Evolutionary conservation across 2,888 invertebrate genomes (phyloP), one percentile per base, ranked within the genome.

Genomic region (Torymus tubicola): DNA sequence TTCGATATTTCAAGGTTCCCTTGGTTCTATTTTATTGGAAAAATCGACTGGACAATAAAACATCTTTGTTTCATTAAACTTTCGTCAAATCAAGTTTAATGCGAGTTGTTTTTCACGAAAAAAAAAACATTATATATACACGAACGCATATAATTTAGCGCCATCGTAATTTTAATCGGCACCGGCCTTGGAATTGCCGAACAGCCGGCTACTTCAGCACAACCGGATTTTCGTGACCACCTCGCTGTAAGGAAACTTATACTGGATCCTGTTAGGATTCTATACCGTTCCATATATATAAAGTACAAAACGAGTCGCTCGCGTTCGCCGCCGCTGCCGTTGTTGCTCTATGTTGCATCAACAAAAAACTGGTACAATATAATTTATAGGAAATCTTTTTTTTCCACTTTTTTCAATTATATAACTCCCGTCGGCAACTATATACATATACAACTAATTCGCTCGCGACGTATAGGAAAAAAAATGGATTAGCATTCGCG

Each of bases 201-300:
- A 63, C n/a, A 63, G 63, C 42, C 16, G 53, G 31, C 11, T 58
- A 71, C 50, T 71, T 71, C 58, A 42, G 42, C 50, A 52, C 24
- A 78, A 78, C 78, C 78, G 78, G 72, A 78, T 68, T 73, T 68
- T 78, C 71, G 67, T 65, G 71, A 52, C 58, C 16, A 13, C n/a
- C 52, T n/a, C 8, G 58, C 60, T 50, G 8, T 21, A 24, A 53
- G 13, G 60, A 75, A 68, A 73, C 53, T 21, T 21, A 21, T 68
- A 24, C 75, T 68, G 13, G 74, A 75, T 75, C 65, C 65, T 58
- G 50, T 71, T 71, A 72, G 55, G 64, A 64, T 55, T 63, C 55
- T 31, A 3, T 18, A 24, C 52, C 55, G 8, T 61, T 24, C 63
- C 76, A 42, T 69, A 31, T 31, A 31, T 31, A 70, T 69, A 50